A percentile compares a stretch with the other conserved stretches of the same genome.
Conservation (phyloP, 2,113 vertebrate genomes). For the Accipiter virgatus region DNA sequence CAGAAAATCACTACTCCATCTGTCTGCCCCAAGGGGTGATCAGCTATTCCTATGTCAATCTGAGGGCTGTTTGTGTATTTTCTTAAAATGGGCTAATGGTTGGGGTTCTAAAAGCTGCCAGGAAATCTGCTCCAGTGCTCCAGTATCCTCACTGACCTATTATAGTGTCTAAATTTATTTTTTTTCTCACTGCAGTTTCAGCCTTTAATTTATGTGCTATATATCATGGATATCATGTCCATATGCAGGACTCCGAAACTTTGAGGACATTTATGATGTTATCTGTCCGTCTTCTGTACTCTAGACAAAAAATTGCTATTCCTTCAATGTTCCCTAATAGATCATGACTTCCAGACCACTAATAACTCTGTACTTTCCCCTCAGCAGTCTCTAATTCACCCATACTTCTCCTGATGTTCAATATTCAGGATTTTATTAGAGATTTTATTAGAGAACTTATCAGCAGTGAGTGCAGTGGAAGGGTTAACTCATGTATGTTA, state of each 20-base stretch:
- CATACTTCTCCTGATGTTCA: background rate
- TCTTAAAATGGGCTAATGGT: background rate
- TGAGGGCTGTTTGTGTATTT: background rate
- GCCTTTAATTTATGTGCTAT: background rate
- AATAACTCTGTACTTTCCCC: background rate
- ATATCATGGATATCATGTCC: background rate
- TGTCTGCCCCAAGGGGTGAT: background rate
- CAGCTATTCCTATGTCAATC: background rate
- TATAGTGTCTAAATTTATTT: background rate
- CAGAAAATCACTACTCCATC: background rate
- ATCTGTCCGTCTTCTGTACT: background rate
- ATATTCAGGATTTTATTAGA: background rate
- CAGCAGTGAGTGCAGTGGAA: background rate
- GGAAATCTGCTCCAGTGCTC: background rate
- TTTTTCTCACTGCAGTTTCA: background rate
- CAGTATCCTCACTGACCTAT: background rate
- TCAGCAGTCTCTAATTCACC: background rate
- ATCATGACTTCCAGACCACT: background rate
- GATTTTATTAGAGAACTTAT: background rate
- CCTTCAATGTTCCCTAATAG: background rate
- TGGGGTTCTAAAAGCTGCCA: background rate
- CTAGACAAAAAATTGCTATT: background rate
- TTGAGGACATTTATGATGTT: background rate
- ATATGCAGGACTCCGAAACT: background rate
- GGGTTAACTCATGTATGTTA: background rate